A percentile compares a stretch with the other conserved stretches of the same genome.
phyloP scores from a whole-genome alignment of 2,797 vertebrate species.

The Pygocentrus nattereri region DNA sequence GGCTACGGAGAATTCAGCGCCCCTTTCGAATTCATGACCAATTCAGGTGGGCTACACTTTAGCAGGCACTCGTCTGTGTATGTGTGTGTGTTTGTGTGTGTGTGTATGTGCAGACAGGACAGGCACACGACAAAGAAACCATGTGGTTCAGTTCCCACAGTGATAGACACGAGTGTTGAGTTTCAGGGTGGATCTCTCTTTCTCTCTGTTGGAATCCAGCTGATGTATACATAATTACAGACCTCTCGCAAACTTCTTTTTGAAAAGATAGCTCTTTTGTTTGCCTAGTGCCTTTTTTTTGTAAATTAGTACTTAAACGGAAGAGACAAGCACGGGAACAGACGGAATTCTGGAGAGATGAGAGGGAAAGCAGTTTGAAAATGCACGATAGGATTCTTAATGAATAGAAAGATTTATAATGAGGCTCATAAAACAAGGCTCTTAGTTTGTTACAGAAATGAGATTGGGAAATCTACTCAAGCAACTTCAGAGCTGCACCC shows the following conservation, averaged over 20 bases:
- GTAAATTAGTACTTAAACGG: not conserved
- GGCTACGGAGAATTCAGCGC: slow-evolving; percentile 96
- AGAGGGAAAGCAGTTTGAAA: not conserved
- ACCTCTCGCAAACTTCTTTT: slow-evolving; percentile 3
- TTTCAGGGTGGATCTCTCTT: slow-evolving; percentile 40
- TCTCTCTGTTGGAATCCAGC: slow-evolving; percentile 36
- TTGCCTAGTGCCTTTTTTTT: slow-evolving; percentile 6
- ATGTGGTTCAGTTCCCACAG: slow-evolving; percentile 23
- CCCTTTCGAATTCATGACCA: slow-evolving; percentile 94
- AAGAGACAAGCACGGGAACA: not conserved
- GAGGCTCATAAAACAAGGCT: not conserved
- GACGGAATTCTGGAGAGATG: not conserved
- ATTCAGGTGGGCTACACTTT: slow-evolving; percentile 94
- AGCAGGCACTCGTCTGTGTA: not conserved
- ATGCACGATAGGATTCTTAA: not conserved
- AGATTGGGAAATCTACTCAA: not conserved
- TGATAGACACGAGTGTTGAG: slow-evolving; percentile 24
- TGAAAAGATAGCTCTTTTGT: slow-evolving; percentile 40
- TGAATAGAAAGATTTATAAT: not conserved
- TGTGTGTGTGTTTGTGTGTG: not conserved
- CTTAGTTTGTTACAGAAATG: not conserved
- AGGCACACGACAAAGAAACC: slow-evolving; percentile 2
- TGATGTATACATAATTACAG: slow-evolving; percentile 53
- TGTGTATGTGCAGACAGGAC: not conserved
- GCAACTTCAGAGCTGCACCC: not conserved